Percentiles rank a stretch among this genome's conserved stretches.
Conservation (phyloP, 2,888 invertebrate genomes). For the Choreutis nemorana region DNA sequence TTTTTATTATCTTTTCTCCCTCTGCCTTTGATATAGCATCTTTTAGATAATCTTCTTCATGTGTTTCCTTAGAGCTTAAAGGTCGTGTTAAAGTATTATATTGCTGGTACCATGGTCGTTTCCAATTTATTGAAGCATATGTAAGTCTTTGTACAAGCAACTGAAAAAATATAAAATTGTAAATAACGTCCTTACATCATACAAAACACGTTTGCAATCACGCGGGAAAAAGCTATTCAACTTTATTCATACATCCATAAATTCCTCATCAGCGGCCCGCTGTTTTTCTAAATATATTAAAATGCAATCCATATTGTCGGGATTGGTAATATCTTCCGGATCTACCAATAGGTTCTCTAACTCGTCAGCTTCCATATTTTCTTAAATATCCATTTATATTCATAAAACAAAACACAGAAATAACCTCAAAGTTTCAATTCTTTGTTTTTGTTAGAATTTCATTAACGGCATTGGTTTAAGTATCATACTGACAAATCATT, state of each 20-base stretch:
- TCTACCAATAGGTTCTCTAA: conserved; percentile 18
- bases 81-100: conserved; percentile 23
- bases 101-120: conserved; percentile 46
- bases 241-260: conserved; percentile 31
- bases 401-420: too few species aligned
- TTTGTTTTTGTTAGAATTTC: too few species aligned
- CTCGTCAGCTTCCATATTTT: too few species aligned
- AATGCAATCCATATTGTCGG: conserved; percentile 32
- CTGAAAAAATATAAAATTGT: conserved; percentile 17
- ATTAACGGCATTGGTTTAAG: too few species aligned
- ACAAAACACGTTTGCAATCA: too few species aligned
- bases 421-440: too few species aligned
- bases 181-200: conserved; percentile 1
- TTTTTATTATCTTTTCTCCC: conserved; percentile 26
- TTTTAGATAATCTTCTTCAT: conserved; percentile 19
- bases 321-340: conserved; percentile 28
- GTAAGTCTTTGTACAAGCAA: conserved; percentile 21
- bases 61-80: conserved; percentile 14
- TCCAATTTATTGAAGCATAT: conserved; percentile 29
- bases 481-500: too few species aligned
- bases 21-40: conserved; percentile 33
- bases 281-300: conserved; percentile 24
- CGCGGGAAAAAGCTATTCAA: too few species aligned
- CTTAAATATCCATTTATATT: too few species aligned
- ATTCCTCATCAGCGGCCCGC: conserved; percentile 28